Conservation (phyloP, 2,113 vertebrate species). For the Stigmatopora nigra region DNA sequence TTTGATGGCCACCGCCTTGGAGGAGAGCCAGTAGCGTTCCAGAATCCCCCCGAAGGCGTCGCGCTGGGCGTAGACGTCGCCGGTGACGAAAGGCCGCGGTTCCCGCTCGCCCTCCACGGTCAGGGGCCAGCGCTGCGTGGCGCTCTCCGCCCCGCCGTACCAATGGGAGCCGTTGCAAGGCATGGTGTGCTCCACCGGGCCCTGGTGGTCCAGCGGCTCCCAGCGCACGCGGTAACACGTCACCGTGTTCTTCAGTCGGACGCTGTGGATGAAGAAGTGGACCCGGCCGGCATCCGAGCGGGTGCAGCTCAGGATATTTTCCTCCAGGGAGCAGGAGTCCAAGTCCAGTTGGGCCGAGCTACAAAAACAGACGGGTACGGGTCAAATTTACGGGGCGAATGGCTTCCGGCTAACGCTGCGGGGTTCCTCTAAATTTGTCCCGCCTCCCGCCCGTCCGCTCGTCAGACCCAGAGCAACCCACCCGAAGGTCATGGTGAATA, state of each 20-base stretch:
- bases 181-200: slow-evolving; percentile 83
- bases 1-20: slow-evolving; percentile 87
- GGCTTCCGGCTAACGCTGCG: too few relatives aligned
- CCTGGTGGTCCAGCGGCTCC: slow-evolving; percentile 76
- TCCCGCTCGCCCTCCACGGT: slow-evolving; percentile 77
- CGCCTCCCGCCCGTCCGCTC: too few relatives aligned
- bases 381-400: too few relatives aligned
- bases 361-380: background rate
- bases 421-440: too few relatives aligned
- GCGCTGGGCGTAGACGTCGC: slow-evolving; percentile 80
- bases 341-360: slow-evolving; percentile 81
- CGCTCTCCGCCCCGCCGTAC: slow-evolving; percentile 89
- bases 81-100: slow-evolving; percentile 85
- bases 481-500: slow-evolving; percentile 84
- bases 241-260: slow-evolving; percentile 81
- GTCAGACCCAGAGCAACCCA: slow-evolving; percentile 51
- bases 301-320: slow-evolving; percentile 75
- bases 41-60: slow-evolving; percentile 86
- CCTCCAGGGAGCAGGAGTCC: slow-evolving; percentile 84
- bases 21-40: slow-evolving; percentile 94
- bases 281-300: slow-evolving; percentile 72
- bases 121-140: slow-evolving; percentile 88
- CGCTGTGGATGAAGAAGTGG: slow-evolving; percentile 89
- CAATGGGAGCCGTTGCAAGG: slow-evolving; percentile 83
- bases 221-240: slow-evolving; percentile 94